A percentile compares a stretch with the other conserved stretches of the same genome.
These are phyloP conservation scores for Battus philenor DNA, from an alignment of 1,140 invertebrate species.

Conservation along the genomic window DNA sequence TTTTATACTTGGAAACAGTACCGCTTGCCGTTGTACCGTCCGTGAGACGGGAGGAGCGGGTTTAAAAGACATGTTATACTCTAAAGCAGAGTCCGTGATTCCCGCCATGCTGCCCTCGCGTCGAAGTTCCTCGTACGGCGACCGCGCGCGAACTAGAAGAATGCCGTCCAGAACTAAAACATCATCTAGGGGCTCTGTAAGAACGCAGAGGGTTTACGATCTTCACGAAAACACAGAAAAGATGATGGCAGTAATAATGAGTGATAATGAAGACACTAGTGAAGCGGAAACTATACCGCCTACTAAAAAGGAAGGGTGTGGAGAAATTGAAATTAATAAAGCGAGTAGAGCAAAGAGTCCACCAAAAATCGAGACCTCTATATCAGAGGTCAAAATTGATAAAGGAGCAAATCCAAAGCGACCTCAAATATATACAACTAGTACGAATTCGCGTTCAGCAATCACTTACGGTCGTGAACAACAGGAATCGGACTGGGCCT, in stretches of 20 bases:
- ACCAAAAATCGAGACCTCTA: constrained; percentile 49
- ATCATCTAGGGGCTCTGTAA: constrained; percentile 32
- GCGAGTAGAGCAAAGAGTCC: constrained; percentile 36
- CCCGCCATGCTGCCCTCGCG: constrained; percentile 42
- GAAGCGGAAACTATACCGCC: constrained; percentile 18
- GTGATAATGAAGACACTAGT: constrained; percentile 34
- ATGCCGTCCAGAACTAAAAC: constrained; percentile 29
- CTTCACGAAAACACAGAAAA: constrained; percentile 56
- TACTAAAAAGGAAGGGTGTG: constrained; percentile 14
- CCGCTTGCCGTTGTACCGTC: constrained; percentile 34
- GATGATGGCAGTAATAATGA: constrained; percentile 48
- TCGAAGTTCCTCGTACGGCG: constrained; percentile 30
- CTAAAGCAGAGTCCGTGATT: constrained; percentile 41
- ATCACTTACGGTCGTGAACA: constrained; percentile 26
- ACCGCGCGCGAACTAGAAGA: constrained; percentile 21
- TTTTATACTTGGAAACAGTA: constrained; percentile 37
- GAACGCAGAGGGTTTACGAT: constrained; percentile 49
- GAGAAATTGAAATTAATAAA: constrained; percentile 16
- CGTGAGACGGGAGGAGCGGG: constrained; percentile 12
- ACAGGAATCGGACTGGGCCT: constrained; percentile 37
- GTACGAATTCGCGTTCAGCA: constrained; percentile 37
- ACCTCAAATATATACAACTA: constrained; percentile 33
- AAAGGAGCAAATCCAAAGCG: constrained; percentile 16
- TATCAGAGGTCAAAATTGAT: constrained; percentile 45
- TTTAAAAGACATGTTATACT: constrained; percentile 35